Conservation (phyloP, 2,888 invertebrate species). For the Coenonympha arcania region DNA sequence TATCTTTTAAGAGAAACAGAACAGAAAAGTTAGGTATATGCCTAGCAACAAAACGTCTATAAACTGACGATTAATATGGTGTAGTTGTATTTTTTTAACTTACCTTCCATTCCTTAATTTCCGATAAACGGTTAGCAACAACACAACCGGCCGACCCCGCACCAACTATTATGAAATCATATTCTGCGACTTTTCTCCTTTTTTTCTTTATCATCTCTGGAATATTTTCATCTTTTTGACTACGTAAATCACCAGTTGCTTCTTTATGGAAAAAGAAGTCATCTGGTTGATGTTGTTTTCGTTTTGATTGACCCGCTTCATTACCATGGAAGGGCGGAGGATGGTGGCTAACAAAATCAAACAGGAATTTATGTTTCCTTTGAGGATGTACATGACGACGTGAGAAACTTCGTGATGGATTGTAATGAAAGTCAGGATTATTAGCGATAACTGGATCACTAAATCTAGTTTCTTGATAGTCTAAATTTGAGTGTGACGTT, state of each 20-base stretch:
- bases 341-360: slow-evolving; percentile 11
- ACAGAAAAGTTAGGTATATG: too few relatives aligned
- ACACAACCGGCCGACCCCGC: slow-evolving; percentile 81
- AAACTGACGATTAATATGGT: too few relatives aligned
- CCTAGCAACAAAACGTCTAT: too few relatives aligned
- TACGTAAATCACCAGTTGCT: slow-evolving; percentile 38
- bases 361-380: background rate
- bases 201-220: slow-evolving; percentile 8
- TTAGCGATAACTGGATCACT: background rate
- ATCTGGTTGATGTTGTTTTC: background rate
- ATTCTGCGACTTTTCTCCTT: slow-evolving; percentile 57
- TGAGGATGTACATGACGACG: background rate
- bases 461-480: background rate
- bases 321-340: background rate
- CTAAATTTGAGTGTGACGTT: background rate
- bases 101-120: slow-evolving; percentile 53
- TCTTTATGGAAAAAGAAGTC: slow-evolving; percentile 22
- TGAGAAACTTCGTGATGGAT: background rate
- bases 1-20: too few relatives aligned
- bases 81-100: background rate
- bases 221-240: slow-evolving; percentile 39
- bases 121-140: slow-evolving; percentile 77
- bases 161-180: slow-evolving; percentile 78
- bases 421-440: background rate
- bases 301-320: slow-evolving; percentile 7